phyloP scores from a whole-genome alignment of 2,113 vertebrate genomes.

The Cebidichthys violaceus region DNA sequence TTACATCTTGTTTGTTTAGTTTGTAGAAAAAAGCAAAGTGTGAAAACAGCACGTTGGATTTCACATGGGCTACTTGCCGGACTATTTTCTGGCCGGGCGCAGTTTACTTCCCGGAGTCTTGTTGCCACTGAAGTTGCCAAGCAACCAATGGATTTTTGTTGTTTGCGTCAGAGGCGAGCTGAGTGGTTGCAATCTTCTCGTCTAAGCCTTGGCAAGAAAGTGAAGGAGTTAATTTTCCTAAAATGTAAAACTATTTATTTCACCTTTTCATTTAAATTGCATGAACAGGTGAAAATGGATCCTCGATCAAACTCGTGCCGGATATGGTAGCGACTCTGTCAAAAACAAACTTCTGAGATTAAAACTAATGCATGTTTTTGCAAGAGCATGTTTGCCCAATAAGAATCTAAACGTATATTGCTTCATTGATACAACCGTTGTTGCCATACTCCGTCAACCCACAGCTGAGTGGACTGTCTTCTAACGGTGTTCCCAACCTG shows the following conservation, averaged over 20 bases:
- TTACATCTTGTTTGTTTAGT: not conserved
- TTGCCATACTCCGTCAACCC: not conserved
- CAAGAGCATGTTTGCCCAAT: not conserved
- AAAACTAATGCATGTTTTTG: not conserved
- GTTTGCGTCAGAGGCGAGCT: not conserved
- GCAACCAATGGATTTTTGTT: not conserved
- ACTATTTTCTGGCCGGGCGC: not conserved
- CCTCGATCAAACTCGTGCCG: not conserved
- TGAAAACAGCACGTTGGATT: not conserved
- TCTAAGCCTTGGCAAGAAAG: not conserved
- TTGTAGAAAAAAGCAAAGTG: not conserved
- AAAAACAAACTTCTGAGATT: not conserved
- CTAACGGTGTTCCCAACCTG: not conserved
- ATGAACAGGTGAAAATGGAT: not conserved
- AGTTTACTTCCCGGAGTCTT: not conserved
- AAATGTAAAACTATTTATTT: not conserved
- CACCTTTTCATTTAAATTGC: too few relatives aligned
- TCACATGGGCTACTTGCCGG: not conserved
- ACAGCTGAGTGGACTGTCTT: constrained; percentile 3
- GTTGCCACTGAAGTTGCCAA: not conserved
- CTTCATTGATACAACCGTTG: not conserved
- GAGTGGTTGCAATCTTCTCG: not conserved
- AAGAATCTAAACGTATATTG: not conserved
- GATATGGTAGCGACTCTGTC: not conserved
- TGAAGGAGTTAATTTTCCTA: not conserved